Percentiles rank a stretch among this genome's conserved stretches.
These are phyloP conservation scores for Drosophila paulistorum DNA, from an alignment of 1,140 invertebrate species.

Conservation along the genomic window DNA sequence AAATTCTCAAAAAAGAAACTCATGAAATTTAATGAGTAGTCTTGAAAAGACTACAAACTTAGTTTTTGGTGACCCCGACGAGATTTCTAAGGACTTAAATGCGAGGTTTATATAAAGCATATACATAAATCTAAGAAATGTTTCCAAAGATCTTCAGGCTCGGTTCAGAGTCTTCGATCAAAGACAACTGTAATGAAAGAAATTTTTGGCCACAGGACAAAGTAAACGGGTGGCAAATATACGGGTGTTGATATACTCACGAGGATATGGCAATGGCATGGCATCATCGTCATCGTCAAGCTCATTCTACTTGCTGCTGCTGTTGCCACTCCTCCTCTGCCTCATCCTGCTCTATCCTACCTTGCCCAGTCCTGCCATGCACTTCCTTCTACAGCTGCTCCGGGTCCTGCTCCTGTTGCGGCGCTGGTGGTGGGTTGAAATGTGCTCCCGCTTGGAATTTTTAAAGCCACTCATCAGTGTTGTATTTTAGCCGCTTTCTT, in stretches of 20 bases:
- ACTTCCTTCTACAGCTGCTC: constrained; percentile 6
- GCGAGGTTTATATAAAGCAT: too few species aligned
- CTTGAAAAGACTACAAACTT: too few species aligned
- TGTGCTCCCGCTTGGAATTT: constrained; percentile 6
- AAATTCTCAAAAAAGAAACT: too few species aligned
- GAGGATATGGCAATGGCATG: not conserved
- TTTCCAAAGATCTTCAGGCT: too few species aligned
- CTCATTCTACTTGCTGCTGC: not conserved
- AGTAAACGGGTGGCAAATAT: not conserved
- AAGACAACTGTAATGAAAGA: too few species aligned
- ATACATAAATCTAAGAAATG: too few species aligned
- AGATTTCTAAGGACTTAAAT: too few species aligned
- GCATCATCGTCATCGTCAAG: constrained; percentile 4
- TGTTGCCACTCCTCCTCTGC: not conserved
- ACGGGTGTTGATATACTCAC: not conserved
- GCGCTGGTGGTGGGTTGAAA: constrained; percentile 7
- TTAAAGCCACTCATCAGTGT: constrained; percentile 10
- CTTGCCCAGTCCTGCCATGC: not conserved
- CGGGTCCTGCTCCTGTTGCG: not conserved
- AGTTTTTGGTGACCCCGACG: too few species aligned
- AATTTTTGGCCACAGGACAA: not conserved
- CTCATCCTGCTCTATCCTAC: not conserved
- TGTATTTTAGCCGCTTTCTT: constrained; percentile 5
- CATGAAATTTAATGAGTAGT: too few species aligned
- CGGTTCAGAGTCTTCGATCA: too few species aligned